Percentiles rank a stretch among this genome's conserved stretches.
Conservation (phyloP, 2,888 invertebrate species). For the Cephus runcator region DNA sequence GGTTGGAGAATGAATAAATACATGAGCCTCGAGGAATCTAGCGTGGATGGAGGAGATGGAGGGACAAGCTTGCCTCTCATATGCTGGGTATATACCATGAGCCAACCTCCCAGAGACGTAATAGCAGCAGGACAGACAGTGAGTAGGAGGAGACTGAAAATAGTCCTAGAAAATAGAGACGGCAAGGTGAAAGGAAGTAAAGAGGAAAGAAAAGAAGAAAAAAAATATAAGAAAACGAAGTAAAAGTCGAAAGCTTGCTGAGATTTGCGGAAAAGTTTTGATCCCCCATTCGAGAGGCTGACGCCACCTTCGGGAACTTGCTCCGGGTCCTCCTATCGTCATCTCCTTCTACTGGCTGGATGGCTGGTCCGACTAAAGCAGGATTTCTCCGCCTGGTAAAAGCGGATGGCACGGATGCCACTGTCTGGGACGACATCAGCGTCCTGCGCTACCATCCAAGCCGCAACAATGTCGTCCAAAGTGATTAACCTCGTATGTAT, state of each 20-base stretch:
- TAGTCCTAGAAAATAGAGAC: slow-evolving; percentile 19
- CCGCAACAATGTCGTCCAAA: slow-evolving; percentile 49
- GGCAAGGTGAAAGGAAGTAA: slow-evolving; percentile 15
- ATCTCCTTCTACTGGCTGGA: neutral
- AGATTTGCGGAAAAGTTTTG: neutral
- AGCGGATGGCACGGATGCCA: neutral
- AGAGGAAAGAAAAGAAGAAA: slow-evolving; percentile 17
- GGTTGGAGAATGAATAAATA: neutral
- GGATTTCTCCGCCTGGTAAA: neutral
- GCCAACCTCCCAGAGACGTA: slow-evolving; percentile 46
- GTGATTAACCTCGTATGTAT: slow-evolving; percentile 59
- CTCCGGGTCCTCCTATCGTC: neutral
- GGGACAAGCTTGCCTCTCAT: slow-evolving; percentile 51
- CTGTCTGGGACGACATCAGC: neutral
- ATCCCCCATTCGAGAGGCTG: neutral
- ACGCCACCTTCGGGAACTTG: neutral
- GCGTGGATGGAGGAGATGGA: slow-evolving; percentile 23
- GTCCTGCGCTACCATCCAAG: neutral
- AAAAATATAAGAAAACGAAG: neutral
- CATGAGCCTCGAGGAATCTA: neutral
- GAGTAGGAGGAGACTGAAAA: neutral
- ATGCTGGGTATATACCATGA: slow-evolving; percentile 42
- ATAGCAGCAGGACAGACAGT: slow-evolving; percentile 50
- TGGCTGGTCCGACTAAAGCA: neutral
- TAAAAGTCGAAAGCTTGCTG: slow-evolving; percentile 13